Evolutionary conservation across 2,888 invertebrate species (phyloP).

Genomic region (Xanthorhoe designata): DNA sequence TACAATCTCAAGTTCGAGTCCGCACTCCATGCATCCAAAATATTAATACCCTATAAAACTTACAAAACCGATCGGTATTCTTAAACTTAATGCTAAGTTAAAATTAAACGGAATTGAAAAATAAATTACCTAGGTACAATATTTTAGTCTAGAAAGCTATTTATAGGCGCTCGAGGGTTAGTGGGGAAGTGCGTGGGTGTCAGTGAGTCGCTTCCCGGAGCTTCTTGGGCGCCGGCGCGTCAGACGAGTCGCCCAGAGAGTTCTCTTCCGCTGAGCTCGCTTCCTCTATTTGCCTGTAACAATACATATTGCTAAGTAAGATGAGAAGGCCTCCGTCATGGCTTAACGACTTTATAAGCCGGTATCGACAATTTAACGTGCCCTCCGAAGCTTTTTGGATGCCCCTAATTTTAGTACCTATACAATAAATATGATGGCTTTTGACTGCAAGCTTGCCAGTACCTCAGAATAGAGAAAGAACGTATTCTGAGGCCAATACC

Average conservation of each 20-base stretch:
- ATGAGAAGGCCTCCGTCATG: no score
- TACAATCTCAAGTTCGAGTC: conserved; percentile 71
- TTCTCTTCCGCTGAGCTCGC: conserved; percentile 84
- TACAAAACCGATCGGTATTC: conserved; percentile 84
- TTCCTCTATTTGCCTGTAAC: conserved; percentile 78
- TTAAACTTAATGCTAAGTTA: conserved; percentile 84
- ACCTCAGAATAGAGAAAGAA: no score
- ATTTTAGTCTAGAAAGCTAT: conserved; percentile 84
- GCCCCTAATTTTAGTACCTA: no score
- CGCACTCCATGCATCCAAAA: conserved; percentile 72
- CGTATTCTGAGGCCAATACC: no score
- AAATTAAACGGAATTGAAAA: conserved; percentile 86
- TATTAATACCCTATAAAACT: conserved; percentile 84
- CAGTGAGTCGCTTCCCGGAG: conserved; percentile 81
- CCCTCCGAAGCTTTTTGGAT: no score
- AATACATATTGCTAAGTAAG: no score
- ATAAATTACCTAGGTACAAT: conserved; percentile 87
- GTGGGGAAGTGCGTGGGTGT: conserved; percentile 68
- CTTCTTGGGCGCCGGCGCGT: conserved; percentile 75
- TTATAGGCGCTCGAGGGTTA: conserved; percentile 74
- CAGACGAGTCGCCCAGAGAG: conserved; percentile 77
- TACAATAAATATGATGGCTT: no score
- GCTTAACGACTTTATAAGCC: no score
- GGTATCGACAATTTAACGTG: no score
- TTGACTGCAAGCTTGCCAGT: no score